Evolutionary conservation across 2,113 vertebrate genomes (phyloP), one percentile per base, ranked within the genome.

Genomic region (Potamarius usumacintae): DNA sequence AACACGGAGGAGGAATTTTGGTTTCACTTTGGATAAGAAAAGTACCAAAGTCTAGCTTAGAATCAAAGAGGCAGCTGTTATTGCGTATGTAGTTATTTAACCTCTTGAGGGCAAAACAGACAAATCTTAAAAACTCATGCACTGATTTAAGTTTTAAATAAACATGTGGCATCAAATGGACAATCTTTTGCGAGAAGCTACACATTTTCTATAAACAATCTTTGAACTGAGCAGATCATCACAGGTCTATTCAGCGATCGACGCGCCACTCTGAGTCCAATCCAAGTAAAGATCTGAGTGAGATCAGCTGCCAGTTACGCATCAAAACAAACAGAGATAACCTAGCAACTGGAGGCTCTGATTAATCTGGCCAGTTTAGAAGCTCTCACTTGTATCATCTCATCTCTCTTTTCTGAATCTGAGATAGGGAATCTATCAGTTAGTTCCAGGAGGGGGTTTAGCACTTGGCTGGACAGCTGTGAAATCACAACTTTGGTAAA

Each of bases 401-500:
- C 34, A 55, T 60, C 84, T 76, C 71, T 85, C 58, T 67, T 79
- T 53, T 85, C 22, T 85, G 58, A 34, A 74, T 78, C 78, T 22
- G 74, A 52, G 72, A 34, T n/a, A 42, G 18, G 34, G 9, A 74
- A 50, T 74, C 42, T 85, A 77, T 30, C 22, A 25, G 57, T 52
- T 58, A 62, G 34, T 60, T 69, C 18, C n/a, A 58, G 74, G 58
- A 52, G n/a, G 22, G 48, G 72, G 8, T n/a, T 85, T 85, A 65
- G 48, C 72, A 55, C 85, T 86, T 34, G 48, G 55, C 57, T 76
- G 84, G 12, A 85, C 57, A 58, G 30, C 71, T 86, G 85, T 86
- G n/a, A 86, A 86, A 62, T 79, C 74, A 79, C 74, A 79, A 12
- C 74, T 79, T 60, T 18, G 25, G 42, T 57, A 25, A n/a, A 58